Conservation (phyloP, 2,797 vertebrate species). For the Dicrostonyx torquatus region DNA sequence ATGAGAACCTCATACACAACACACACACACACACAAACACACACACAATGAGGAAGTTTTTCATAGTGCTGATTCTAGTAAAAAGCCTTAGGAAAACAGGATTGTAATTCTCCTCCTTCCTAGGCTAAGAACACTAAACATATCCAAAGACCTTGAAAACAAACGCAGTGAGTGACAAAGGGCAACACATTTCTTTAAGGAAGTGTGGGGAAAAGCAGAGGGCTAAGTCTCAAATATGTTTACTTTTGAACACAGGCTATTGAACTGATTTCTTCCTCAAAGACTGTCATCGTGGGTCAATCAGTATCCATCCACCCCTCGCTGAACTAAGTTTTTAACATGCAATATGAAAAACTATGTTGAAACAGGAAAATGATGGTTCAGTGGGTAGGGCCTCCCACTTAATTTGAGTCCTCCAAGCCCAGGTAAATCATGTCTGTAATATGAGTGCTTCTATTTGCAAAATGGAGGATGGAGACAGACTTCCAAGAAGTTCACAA, state of each 20-base stretch:
- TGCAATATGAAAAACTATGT: background rate
- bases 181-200: background rate
- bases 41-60: background rate
- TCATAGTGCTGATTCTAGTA: background rate
- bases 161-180: background rate
- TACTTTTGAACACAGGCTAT: background rate
- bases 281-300: constrained; percentile 1
- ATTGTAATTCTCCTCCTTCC: constrained; percentile 29
- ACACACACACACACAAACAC: background rate
- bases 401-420: background rate
- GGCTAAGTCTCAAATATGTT: constrained; percentile 14
- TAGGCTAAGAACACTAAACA: background rate
- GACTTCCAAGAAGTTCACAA: background rate
- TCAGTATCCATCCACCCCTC: background rate
- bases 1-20: background rate
- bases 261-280: constrained; percentile 31
- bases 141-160: constrained; percentile 27
- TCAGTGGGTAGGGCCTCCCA: background rate
- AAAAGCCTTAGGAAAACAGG: background rate
- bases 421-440: background rate
- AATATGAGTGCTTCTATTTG: background rate
- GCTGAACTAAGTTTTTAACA: background rate
- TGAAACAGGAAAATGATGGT: background rate
- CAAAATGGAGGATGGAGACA: background rate
- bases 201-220: background rate